A percentile compares a stretch with the other conserved stretches of the same genome.
These are phyloP conservation scores for Blastobasis lacticolella DNA, from an alignment of 2,888 invertebrate species.

Conservation along the genomic window DNA sequence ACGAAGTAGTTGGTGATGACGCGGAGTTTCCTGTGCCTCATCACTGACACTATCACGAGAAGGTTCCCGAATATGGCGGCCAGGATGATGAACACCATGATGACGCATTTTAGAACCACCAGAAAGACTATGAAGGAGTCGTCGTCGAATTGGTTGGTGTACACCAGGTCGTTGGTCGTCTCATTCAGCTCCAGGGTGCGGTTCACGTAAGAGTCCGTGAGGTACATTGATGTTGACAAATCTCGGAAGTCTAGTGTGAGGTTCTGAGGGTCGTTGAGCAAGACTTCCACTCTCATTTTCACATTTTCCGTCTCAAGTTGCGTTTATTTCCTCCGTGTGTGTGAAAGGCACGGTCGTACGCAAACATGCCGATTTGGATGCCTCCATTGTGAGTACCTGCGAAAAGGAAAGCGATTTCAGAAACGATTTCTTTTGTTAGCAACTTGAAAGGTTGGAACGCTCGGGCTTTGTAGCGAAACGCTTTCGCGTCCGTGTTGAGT, in stretches of 20 bases:
- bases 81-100: constrained; percentile 91
- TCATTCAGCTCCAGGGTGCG: constrained; percentile 46
- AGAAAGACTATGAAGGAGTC: constrained; percentile 73
- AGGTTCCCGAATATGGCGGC: constrained; percentile 93
- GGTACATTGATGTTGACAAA: constrained; percentile 63
- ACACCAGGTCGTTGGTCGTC: constrained; percentile 48
- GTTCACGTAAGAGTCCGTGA: constrained; percentile 54
- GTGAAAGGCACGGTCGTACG: no score
- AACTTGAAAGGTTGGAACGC: no score
- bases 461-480: no score
- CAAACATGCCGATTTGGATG: no score
- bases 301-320: constrained; percentile 44
- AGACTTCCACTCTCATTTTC: constrained; percentile 54
- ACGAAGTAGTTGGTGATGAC: constrained; percentile 97
- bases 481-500: no score
- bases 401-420: no score
- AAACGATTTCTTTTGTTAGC: no score
- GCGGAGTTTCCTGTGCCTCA: constrained; percentile 75
- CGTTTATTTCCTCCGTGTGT: constrained; percentile 27
- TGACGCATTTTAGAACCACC: constrained; percentile 80
- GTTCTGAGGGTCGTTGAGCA: constrained; percentile 41
- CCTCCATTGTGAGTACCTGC: no score
- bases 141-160: constrained; percentile 50
- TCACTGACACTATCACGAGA: constrained; percentile 90
- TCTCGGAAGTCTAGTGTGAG: constrained; percentile 51